Evolutionary conservation across 2,888 invertebrate species (phyloP).

Genomic region (Caenorhabditis parvicauda): DNA sequence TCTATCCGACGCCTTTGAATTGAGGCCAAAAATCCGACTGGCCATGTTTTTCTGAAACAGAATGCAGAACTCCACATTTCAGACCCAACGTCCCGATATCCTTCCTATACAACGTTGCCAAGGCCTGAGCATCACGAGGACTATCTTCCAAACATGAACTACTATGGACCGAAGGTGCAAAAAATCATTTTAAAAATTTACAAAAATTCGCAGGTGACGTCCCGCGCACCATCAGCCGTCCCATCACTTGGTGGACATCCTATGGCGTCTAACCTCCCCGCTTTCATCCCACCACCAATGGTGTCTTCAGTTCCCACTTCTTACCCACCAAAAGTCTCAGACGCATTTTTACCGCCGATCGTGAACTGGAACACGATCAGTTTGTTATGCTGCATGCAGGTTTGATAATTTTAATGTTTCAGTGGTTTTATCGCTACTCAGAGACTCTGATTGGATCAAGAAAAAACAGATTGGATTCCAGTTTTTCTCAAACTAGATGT

Average conservation of each 20-base stretch:
- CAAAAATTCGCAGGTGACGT: conserved; percentile 10
- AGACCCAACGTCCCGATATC: conserved; percentile 9
- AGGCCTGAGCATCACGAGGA: conserved; percentile 6
- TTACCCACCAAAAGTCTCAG: conserved; percentile 10
- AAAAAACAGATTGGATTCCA: no score
- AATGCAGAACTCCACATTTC: no score
- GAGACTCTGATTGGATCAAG: no score
- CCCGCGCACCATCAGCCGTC: conserved; percentile 20
- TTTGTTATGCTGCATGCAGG: conserved; percentile 16
- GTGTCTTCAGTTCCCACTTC: conserved; percentile 8
- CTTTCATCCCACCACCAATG: background rate
- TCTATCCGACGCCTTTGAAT: no score
- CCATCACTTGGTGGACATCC: conserved; percentile 18
- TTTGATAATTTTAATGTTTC: background rate
- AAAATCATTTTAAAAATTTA: no score
- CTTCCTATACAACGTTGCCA: conserved; percentile 17
- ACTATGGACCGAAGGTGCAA: background rate
- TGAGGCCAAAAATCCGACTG: no score
- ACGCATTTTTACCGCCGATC: conserved; percentile 12
- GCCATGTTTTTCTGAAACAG: no score
- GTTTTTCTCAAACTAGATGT: no score
- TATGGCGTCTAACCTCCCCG: conserved; percentile 3
- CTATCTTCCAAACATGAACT: background rate
- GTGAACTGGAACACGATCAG: conserved; percentile 27
- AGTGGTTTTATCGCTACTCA: no score